Evolutionary conservation across 53 echinoderm and acorn worm genomes (phyloP).

Genomic region (Holothuria leucospilota): DNA sequence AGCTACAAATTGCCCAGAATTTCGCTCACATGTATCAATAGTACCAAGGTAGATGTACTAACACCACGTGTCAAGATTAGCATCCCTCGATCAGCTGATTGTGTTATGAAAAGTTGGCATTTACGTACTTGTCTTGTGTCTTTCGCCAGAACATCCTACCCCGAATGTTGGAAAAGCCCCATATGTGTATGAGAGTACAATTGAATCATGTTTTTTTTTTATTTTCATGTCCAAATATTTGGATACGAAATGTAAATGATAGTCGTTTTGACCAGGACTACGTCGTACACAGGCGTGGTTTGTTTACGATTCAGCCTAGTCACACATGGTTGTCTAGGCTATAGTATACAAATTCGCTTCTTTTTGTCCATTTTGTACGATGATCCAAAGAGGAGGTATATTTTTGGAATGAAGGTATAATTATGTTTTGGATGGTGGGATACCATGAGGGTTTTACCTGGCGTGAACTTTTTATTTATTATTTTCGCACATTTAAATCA

Average conservation of each 20-base stretch:
- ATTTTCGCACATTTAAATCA: constrained; percentile 13
- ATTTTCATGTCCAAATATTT: background rate
- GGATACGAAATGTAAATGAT: background rate
- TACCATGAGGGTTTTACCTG: background rate
- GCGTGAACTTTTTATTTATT: background rate
- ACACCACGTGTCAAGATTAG: constrained; percentile 41
- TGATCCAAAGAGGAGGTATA: too few relatives aligned
- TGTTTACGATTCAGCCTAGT: constrained; percentile 34
- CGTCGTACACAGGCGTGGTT: constrained; percentile 41
- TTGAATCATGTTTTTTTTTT: background rate
- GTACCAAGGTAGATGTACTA: background rate
- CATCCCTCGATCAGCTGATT: constrained; percentile 52
- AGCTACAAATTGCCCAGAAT: background rate
- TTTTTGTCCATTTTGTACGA: too few relatives aligned
- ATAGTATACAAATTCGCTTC: too few relatives aligned
- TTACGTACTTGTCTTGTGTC: too few relatives aligned
- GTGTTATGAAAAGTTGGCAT: too few relatives aligned
- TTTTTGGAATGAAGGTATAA: too few relatives aligned
- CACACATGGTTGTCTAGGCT: constrained; percentile 39
- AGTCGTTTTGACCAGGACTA: too few relatives aligned
- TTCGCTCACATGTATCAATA: too few relatives aligned
- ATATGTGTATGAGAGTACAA: background rate
- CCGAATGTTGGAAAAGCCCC: too few relatives aligned
- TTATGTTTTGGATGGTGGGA: too few relatives aligned
- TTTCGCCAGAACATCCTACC: too few relatives aligned